Base-by-base conservation (phyloP, 2,888 invertebrate genomes). In the Myopa testacea region DNA sequence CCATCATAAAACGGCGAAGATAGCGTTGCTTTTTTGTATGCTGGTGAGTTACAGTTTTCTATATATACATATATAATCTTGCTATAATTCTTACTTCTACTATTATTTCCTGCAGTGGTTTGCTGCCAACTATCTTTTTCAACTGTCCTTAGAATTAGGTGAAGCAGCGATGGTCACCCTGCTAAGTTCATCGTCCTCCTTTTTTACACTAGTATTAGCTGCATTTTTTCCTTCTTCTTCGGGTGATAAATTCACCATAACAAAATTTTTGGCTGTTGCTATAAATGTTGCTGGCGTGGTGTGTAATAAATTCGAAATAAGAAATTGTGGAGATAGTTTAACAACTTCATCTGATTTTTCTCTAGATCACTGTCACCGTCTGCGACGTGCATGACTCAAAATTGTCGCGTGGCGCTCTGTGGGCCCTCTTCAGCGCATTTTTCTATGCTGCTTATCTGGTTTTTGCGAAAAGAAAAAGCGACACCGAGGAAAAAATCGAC, bases 401-500 rank as follows among this genome's bases (percentile, higher is more conserved):
- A 88, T 90, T 96, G 90, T 94, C 95, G 84, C 91, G 93, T 60
- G 96, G 96, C 71, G 93, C 95, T 70, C 90, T 96, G 78, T 92
- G 97, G 87, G 94, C 96, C 19, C 90, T 98, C 80, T 93, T 95
- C 82, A 95, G 98, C 84, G 96, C 98, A 76, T 91, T 97, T 84
- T 94, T 95, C 86, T 98, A 98, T 90, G 95, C 98, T 5, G 90
- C 94, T 73, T 98, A 98, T 90, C 92, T 98, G 83, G 95, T 98
- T 78, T 93, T 97, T 86, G 92, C 98, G 75, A 92, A 95, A 83
- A 92, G 94, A 84, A 95, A 95, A 90, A 94, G 97, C 80, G 95
- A 97, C 87, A 95, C 95, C 86, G 97, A 98, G 87, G 97, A 98
- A 85, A 95, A 95, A 88, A 93, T 99, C 88, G 97, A 98, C 90